Evolutionary conservation across 1,140 invertebrate species (phyloP), one percentile per base, ranked within the genome.

Genomic region (Myzus persicae): DNA sequence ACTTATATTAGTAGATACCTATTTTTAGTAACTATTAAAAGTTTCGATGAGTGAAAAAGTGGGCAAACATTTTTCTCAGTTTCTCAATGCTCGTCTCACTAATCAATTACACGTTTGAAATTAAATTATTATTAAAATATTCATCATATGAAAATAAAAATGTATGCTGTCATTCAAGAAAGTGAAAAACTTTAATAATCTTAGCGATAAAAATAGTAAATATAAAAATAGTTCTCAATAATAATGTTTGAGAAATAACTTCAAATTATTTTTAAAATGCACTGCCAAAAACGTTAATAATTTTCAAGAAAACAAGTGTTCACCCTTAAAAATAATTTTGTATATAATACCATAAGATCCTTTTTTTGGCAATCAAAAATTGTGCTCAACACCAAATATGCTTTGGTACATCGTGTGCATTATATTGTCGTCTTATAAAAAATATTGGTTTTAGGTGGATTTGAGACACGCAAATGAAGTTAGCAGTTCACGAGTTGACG

Each of bases 381-480:
- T 14, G 11, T 67, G 11, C n/a, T n/a, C 31, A 67, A 67, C 0
- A 31, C 26, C 26, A 59, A 59, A 31, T 31, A 59, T 1, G 3
- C 8, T 67, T 67, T 14, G 9, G 31, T 67, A 67, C 31, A 11
- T 11, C 59, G n/a, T n/a, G 3, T 26, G 11, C 31, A n/a, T 1
- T 14, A 3, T 48, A 48, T n/a, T 14, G 11, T 14, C 1, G 11
- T n/a, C 1, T 59, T 67, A 67, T 67, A 4, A n/a, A n/a, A n/a
- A 44, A 67, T 14, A 81, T 81, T 81, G 0, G n/a, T 54, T 93
- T 91, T 95, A 98, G 98, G 98, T 98, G 94, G 98, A 99, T 95
- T 95, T 98, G 94, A 96, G 98, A 94, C 98, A 98, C 95, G 97
- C 98, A 95, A 97, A 98, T 94, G 98, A 98, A 95, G 96, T 97